Conservation (phyloP, 2,113 vertebrate species). For the Cercocebus atys region DNA sequence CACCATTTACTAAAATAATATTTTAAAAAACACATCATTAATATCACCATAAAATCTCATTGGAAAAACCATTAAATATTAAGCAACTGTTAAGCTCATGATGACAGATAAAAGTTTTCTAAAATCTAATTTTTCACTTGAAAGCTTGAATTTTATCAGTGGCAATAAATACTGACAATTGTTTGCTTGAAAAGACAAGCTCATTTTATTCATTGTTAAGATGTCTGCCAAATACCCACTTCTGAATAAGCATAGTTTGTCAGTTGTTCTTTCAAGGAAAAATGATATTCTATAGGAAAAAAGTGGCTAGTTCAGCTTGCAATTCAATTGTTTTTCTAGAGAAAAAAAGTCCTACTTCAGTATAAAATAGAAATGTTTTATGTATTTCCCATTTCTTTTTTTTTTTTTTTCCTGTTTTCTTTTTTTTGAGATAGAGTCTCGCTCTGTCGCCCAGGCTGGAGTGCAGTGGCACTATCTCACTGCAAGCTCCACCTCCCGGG, state of each 20-base stretch:
- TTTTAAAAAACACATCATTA: neutral
- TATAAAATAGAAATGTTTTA: neutral
- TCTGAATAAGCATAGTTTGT: neutral
- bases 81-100: neutral
- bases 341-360: neutral
- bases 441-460: too few relatives aligned
- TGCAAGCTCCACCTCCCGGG: too few relatives aligned
- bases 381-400: neutral
- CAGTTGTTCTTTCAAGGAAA: neutral
- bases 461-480: too few relatives aligned
- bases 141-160: neutral
- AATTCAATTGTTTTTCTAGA: neutral
- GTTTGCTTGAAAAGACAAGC: neutral
- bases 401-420: neutral
- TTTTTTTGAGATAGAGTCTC: too few relatives aligned
- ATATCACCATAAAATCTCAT: neutral
- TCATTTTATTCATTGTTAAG: constrained; percentile 8
- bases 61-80: neutral
- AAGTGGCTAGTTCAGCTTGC: neutral
- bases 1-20: neutral
- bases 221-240: neutral
- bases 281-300: neutral
- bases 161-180: neutral
- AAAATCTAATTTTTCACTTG: constrained; percentile 1
- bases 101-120: neutral